Evolutionary conservation across 2,797 vertebrate genomes (phyloP), one percentile per base, ranked within the genome.

Genomic region (Artibeus jamaicensis): DNA sequence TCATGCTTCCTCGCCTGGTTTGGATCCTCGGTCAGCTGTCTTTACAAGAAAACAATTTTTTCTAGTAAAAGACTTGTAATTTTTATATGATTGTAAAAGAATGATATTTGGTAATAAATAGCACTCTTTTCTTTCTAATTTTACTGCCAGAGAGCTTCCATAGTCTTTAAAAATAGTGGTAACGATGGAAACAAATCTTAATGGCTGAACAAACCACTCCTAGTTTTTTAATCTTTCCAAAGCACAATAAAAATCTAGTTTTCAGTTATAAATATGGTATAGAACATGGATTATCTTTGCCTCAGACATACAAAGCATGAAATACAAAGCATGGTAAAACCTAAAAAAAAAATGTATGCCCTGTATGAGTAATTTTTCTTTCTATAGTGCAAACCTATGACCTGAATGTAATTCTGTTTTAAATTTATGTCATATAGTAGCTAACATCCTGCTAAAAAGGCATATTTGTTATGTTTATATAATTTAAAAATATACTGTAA

Each of bases 401-500:
- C 48, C 37, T 59, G 22, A 14, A 6, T 73, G 2, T 14, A 34
- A 19, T 65, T 59, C 9, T 83, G 24, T 92, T 57, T 87, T 90
- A 73, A 91, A 78, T 78, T 6, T 24, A 32, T 68, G 8, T 26
- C n/a, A 37, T 53, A 37, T 22, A 59, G 48, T 57, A 93, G 11
- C 24, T 65, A 91, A 5, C 12, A 50, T 6, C 4, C 42, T 26
- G 53, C 4, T 67, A 91, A 83, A 91, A 67, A 59, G 46, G 29
- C 39, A 11, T 50, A 46, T 89, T 70, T 87, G 8, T 74, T 81
- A 46, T 85, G n/a, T 44, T 91, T 86, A 82, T 53, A 73, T 65
- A 26, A 93, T 81, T 59, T 86, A 48, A 89, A 89, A 86, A 95
- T 67, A 65, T 65, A 18, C 50, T 84, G n/a, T 39, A 65, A 95